These are phyloP conservation scores for Prionailurus viverrinus DNA, from an alignment of 2,113 vertebrate species.

Conservation along the genomic window DNA sequence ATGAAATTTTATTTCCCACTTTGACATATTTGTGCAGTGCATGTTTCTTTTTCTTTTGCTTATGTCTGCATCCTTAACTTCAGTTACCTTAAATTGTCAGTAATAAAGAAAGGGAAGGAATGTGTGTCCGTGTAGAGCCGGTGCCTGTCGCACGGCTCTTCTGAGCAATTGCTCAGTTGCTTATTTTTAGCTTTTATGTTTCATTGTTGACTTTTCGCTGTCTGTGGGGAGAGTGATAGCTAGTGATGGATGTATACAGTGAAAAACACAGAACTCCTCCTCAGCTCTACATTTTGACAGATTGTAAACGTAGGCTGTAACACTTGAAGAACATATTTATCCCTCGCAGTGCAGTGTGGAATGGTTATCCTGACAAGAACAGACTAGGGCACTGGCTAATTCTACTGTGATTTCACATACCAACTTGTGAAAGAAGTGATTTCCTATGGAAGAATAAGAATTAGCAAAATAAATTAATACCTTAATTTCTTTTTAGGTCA, in stretches of 20 bases:
- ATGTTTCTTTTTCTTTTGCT: constrained; percentile 75
- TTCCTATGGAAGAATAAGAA: constrained; percentile 33
- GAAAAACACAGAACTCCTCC: constrained; percentile 69
- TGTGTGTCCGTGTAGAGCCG: constrained; percentile 63
- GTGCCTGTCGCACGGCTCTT: constrained; percentile 68
- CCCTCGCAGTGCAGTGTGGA: constrained; percentile 21
- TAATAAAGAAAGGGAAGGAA: constrained; percentile 31
- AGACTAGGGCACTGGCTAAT: constrained; percentile 15
- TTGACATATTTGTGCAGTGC: constrained; percentile 71
- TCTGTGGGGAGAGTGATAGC: constrained; percentile 73
- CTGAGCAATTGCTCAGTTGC: constrained; percentile 50
- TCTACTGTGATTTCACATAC: neutral
- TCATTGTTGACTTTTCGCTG: constrained; percentile 80
- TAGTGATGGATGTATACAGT: constrained; percentile 49
- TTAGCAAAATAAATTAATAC: constrained; percentile 36
- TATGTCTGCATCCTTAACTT: constrained; percentile 64
- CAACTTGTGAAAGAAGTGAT: neutral
- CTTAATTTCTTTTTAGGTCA: constrained; percentile 16
- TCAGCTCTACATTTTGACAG: constrained; percentile 73
- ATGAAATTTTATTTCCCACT: constrained; percentile 59
- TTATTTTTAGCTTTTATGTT: constrained; percentile 77
- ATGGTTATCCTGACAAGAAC: constrained; percentile 72
- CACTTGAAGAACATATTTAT: constrained; percentile 69
- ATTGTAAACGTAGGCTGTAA: constrained; percentile 73
- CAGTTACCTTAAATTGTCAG: constrained; percentile 73